Evolutionary conservation across 1,140 invertebrate species (phyloP).

Genomic region (Telenomus remus): DNA sequence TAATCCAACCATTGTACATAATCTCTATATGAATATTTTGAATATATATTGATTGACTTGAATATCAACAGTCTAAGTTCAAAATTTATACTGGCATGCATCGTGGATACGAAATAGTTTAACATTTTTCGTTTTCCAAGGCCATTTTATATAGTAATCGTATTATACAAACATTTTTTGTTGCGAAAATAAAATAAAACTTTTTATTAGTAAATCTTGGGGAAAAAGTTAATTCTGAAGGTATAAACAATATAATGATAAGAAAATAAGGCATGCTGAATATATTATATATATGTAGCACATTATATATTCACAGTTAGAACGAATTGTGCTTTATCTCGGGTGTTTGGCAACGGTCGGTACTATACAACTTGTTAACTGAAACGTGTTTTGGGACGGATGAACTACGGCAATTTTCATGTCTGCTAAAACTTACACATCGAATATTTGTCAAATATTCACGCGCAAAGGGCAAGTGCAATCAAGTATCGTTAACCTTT

Average conservation of each 20-base stretch:
- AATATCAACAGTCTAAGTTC: too few species aligned
- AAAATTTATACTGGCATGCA: too few species aligned
- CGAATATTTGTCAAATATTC: too few species aligned
- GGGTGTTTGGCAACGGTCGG: conserved; percentile 60
- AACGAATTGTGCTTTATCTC: conserved; percentile 64
- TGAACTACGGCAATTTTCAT: conserved; percentile 58
- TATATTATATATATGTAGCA: conserved; percentile 62
- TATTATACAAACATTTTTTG: too few species aligned
- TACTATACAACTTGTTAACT: conserved; percentile 1
- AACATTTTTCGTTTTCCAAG: too few species aligned
- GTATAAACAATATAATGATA: conserved; percentile 65
- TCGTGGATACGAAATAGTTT: too few species aligned
- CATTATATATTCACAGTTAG: conserved; percentile 63
- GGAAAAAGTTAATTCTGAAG: not conserved
- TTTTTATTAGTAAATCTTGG: too few species aligned
- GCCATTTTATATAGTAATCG: too few species aligned
- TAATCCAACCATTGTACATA: too few species aligned
- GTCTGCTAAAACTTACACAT: conserved; percentile 61
- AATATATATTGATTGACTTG: too few species aligned
- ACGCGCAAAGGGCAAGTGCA: conserved; percentile 56
- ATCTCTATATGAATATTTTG: too few species aligned
- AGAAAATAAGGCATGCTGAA: conserved; percentile 59
- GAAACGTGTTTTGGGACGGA: conserved; percentile 7
- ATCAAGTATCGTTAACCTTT: conserved; percentile 28
- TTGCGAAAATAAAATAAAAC: too few species aligned